Evolutionary conservation across 1,140 invertebrate genomes (phyloP).

Genomic region (Zaprionus tsacasi): DNA sequence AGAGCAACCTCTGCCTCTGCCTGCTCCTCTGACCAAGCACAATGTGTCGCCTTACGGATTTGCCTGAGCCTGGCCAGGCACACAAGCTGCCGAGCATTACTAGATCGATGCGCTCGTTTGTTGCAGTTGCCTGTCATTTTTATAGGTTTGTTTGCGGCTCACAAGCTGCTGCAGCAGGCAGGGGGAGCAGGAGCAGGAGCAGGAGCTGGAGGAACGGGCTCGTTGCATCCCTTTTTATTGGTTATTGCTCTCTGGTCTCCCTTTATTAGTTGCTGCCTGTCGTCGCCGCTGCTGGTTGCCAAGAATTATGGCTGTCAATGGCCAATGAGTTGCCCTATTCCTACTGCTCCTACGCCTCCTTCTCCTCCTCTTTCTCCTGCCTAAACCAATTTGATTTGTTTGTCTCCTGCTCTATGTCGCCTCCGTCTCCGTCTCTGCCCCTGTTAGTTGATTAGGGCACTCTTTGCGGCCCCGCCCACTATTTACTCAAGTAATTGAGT

Average conservation of each 20-base stretch:
- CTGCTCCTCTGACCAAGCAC: conserved; percentile 20
- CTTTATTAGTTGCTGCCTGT: conserved; percentile 70
- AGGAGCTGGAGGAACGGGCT: neutral
- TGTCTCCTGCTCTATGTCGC: conserved; percentile 37
- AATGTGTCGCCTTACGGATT: conserved; percentile 51
- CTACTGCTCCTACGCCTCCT: neutral
- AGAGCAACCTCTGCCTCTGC: neutral
- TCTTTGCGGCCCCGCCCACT: conserved; percentile 24
- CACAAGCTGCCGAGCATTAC: conserved; percentile 26
- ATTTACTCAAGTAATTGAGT: conserved; percentile 52
- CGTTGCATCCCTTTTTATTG: conserved; percentile 28
- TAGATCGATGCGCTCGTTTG: conserved; percentile 75
- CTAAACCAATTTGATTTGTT: conserved; percentile 76
- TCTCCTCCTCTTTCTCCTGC: conserved; percentile 8
- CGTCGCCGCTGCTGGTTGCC: conserved; percentile 35
- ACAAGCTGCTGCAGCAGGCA: conserved; percentile 17
- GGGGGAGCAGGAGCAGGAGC: neutral
- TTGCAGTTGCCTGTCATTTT: conserved; percentile 79
- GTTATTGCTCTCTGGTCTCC: conserved; percentile 59
- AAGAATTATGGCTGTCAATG: conserved; percentile 73
- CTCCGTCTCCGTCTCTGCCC: too few relatives aligned
- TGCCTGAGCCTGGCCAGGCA: neutral
- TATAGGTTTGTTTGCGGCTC: conserved; percentile 77
- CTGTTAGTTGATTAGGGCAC: conserved; percentile 43
- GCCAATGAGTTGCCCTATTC: conserved; percentile 32